Evolutionary conservation across 2,888 invertebrate species (phyloP).

Genomic region (Erannis defoliaria): DNA sequence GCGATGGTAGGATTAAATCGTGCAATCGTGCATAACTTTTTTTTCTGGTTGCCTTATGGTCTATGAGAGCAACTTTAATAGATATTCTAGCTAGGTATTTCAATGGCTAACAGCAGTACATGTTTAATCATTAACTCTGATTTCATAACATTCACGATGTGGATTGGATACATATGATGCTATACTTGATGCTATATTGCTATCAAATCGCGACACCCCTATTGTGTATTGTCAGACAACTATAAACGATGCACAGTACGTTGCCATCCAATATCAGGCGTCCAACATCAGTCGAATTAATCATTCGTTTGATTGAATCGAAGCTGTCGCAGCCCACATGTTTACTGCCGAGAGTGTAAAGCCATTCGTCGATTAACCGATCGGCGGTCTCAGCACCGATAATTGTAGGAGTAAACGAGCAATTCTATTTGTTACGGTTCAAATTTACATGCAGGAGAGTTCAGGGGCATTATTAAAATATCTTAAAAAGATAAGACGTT

Average conservation of each 20-base stretch:
- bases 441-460: neutral
- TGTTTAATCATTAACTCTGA: neutral
- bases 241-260: constrained; percentile 13
- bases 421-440: neutral
- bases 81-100: too few relatives aligned
- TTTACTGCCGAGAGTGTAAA: constrained; percentile 14
- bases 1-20: too few relatives aligned
- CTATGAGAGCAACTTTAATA: too few relatives aligned
- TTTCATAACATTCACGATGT: neutral
- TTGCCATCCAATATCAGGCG: constrained; percentile 21
- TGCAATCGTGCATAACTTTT: too few relatives aligned
- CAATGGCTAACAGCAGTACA: too few relatives aligned
- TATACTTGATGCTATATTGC: too few relatives aligned
- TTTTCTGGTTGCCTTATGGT: too few relatives aligned
- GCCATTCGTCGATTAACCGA: constrained; percentile 8
- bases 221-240: constrained; percentile 4
- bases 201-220: constrained; percentile 6
- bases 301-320: constrained; percentile 24
- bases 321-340: constrained; percentile 25
- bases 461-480: neutral
- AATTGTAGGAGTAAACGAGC: neutral
- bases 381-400: constrained; percentile 9
- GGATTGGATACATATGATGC: neutral
- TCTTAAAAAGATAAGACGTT: neutral
- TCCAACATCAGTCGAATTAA: constrained; percentile 25